Conservation (phyloP, 2,888 invertebrate genomes). For the Apodemia zela region DNA sequence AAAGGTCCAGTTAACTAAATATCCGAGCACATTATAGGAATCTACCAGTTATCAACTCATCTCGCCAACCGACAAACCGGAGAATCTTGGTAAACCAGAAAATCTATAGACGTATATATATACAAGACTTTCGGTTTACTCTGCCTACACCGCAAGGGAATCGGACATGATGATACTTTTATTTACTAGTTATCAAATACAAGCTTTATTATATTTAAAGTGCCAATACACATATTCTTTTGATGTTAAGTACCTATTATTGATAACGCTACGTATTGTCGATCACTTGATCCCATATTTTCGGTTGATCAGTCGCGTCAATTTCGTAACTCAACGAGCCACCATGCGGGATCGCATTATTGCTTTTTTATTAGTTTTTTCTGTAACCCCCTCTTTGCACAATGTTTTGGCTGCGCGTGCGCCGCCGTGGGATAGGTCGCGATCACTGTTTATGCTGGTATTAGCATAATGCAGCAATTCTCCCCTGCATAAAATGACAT, state of each 20-base stretch:
- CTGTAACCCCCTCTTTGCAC: conserved; percentile 60
- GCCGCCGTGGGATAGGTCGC: conserved; percentile 73
- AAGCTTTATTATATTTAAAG: neutral
- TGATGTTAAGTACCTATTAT: conserved; percentile 17
- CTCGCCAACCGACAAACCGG: too few relatives aligned
- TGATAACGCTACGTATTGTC: conserved; percentile 27
- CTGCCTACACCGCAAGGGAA: too few relatives aligned
- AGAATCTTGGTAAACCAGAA: too few relatives aligned
- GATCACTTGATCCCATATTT: conserved; percentile 35
- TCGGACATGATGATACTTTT: too few relatives aligned
- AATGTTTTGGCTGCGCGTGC: conserved; percentile 67
- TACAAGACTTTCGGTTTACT: too few relatives aligned
- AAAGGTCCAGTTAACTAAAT: too few relatives aligned
- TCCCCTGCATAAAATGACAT: conserved; percentile 32
- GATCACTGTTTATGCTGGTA: conserved; percentile 72
- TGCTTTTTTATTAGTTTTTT: conserved; percentile 78
- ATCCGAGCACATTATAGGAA: too few relatives aligned
- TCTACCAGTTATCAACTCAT: too few relatives aligned
- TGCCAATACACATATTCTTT: neutral
- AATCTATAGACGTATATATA: too few relatives aligned
- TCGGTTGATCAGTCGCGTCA: conserved; percentile 72
- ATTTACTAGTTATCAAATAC: too few relatives aligned
- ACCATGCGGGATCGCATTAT: conserved; percentile 78
- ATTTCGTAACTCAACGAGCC: conserved; percentile 70
- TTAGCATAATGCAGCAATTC: conserved; percentile 63